These are phyloP conservation scores for Nymphicus hollandicus DNA, from an alignment of 2,113 vertebrate genomes.

Conservation along the genomic window DNA sequence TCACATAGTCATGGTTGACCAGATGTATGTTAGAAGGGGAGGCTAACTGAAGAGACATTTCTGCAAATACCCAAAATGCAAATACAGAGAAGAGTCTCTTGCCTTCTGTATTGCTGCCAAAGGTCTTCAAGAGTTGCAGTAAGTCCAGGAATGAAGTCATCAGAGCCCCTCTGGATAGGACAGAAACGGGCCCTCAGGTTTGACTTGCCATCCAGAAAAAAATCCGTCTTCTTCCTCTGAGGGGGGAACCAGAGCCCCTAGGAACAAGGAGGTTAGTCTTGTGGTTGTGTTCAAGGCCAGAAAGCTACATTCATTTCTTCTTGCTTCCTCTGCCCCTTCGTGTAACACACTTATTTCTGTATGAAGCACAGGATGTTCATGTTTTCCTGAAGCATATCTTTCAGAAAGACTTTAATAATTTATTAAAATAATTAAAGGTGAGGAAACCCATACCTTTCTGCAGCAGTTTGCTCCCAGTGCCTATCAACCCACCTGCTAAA, in stretches of 20 bases:
- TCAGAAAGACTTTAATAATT: conserved; percentile 43
- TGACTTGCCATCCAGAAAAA: not conserved
- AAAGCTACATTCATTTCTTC: not conserved
- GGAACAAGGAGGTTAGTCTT: not conserved
- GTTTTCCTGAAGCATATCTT: conserved; percentile 28
- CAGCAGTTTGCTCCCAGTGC: not conserved
- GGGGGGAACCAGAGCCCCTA: not conserved
- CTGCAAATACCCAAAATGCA: not conserved
- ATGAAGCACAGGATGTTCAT: not conserved
- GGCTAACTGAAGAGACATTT: not conserved
- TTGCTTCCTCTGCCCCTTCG: not conserved
- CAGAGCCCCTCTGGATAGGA: not conserved
- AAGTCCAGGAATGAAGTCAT: not conserved
- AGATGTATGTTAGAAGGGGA: not conserved
- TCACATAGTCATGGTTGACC: not conserved
- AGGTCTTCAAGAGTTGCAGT: not conserved
- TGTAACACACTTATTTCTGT: not conserved
- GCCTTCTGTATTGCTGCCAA: not conserved
- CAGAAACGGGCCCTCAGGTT: not conserved
- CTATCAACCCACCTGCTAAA: not conserved
- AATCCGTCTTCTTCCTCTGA: not conserved
- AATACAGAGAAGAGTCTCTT: not conserved
- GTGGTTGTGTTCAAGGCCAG: not conserved
- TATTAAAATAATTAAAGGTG: conserved; percentile 25
- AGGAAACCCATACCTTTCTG: conserved; percentile 26